These are phyloP conservation scores for Chaetura pelagica DNA, from an alignment of 2,113 vertebrate genomes.

Conservation along the genomic window DNA sequence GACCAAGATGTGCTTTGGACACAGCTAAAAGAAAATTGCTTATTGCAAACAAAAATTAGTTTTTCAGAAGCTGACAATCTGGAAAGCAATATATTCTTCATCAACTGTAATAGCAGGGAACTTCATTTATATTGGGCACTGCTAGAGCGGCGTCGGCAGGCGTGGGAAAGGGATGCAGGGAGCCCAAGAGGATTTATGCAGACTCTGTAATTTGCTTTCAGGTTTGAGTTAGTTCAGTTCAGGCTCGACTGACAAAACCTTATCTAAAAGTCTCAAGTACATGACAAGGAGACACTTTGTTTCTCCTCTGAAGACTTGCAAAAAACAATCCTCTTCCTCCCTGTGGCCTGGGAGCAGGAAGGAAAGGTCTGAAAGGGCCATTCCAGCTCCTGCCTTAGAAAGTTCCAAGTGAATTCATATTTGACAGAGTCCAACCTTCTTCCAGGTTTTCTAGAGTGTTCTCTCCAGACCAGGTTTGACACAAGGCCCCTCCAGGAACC, in stretches of 20 bases:
- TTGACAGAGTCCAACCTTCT: neutral
- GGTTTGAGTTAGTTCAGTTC: conserved; percentile 8
- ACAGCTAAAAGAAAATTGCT: conserved; percentile 46
- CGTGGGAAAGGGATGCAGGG: neutral
- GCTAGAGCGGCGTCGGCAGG: conserved; percentile 9
- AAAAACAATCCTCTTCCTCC: neutral
- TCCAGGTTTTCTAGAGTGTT: neutral
- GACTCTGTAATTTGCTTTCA: neutral
- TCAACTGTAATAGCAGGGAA: conserved; percentile 31
- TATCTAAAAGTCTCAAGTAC: neutral
- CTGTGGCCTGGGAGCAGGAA: neutral
- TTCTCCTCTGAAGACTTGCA: neutral
- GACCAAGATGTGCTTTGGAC: conserved; percentile 32
- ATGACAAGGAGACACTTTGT: neutral
- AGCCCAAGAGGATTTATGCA: conserved; percentile 1
- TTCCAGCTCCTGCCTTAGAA: fast-evolving
- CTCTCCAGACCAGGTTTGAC: neutral
- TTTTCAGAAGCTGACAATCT: conserved; percentile 23
- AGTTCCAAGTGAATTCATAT: neutral
- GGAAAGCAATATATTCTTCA: conserved; percentile 40
- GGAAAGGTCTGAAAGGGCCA: neutral
- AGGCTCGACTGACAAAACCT: conserved; percentile 22
- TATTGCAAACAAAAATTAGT: conserved; percentile 24
- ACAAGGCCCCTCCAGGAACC: neutral
- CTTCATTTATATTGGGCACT: neutral